phyloP scores from a whole-genome alignment of 2,797 vertebrate genomes.

The Sebastes jordani region DNA sequence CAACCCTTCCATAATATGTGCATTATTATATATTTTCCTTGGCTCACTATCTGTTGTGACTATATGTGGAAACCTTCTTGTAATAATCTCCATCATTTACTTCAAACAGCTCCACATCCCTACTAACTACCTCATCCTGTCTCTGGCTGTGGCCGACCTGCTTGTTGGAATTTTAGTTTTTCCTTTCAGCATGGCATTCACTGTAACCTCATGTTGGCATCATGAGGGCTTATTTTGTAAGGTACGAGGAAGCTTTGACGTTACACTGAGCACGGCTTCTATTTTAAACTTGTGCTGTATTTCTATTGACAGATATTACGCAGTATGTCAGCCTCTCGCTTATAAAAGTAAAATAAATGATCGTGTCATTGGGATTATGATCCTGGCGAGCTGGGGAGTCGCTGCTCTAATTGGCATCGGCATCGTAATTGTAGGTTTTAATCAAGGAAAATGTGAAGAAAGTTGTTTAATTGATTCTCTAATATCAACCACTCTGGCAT shows the following conservation, averaged over 20 bases:
- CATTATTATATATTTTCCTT: constrained; percentile 21
- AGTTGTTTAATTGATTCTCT: constrained; percentile 22
- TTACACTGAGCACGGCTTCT: constrained; percentile 79
- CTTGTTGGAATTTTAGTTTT: constrained; percentile 39
- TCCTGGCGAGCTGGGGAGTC: constrained; percentile 82
- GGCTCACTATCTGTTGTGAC: constrained; percentile 24
- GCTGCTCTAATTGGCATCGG: constrained; percentile 83
- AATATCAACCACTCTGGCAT: constrained; percentile 46
- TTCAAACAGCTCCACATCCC: constrained; percentile 45
- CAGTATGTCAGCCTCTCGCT: constrained; percentile 84
- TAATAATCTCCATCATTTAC: constrained; percentile 36
- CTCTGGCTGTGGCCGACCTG: constrained; percentile 40
- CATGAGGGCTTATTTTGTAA: constrained; percentile 77
- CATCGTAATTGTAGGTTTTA: constrained; percentile 84
- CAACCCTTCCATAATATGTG: constrained; percentile 18
- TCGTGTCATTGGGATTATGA: constrained; percentile 70
- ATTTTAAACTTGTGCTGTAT: constrained; percentile 82
- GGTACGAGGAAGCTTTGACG: constrained; percentile 75
- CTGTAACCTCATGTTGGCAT: constrained; percentile 78
- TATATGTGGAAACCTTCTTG: constrained; percentile 44
- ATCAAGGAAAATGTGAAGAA: constrained; percentile 67
- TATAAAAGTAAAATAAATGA: constrained; percentile 80
- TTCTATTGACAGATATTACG: constrained; percentile 78
- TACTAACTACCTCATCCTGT: constrained; percentile 36
- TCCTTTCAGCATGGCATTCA: constrained; percentile 27